A percentile compares a stretch with the other conserved stretches of the same genome.
Conservation (phyloP, 2,113 vertebrate species). For the Carassius auratus region DNA sequence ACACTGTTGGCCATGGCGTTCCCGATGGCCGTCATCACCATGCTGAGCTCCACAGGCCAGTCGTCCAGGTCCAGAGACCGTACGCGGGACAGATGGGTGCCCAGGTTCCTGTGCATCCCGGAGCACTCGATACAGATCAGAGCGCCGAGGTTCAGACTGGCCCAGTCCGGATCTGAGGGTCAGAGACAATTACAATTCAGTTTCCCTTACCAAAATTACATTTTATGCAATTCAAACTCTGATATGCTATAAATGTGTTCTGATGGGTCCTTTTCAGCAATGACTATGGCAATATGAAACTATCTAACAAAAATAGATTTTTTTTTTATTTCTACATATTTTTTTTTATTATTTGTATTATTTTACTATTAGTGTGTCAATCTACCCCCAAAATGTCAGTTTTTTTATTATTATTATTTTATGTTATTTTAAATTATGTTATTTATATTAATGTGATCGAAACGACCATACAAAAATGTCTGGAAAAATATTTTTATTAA, state of each 20-base stretch:
- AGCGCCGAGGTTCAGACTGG: conserved; percentile 92
- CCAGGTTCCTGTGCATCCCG: conserved; percentile 94
- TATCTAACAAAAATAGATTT: background rate
- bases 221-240: background rate
- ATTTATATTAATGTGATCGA: background rate
- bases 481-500: background rate
- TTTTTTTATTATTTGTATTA: too few relatives aligned
- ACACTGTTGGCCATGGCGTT: conserved; percentile 91
- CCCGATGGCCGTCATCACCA: conserved; percentile 94
- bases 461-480: background rate
- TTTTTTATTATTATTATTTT: too few relatives aligned
- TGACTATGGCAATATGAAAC: background rate
- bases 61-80: conserved; percentile 95
- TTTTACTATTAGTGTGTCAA: too few relatives aligned
- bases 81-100: conserved; percentile 94
- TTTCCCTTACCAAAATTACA: background rate
- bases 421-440: too few relatives aligned
- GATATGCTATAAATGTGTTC: background rate
- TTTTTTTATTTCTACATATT: too few relatives aligned
- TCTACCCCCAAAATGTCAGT: too few relatives aligned
- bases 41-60: conserved; percentile 94
- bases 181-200: background rate
- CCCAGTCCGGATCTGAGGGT: conserved; percentile 91
- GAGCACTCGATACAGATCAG: conserved; percentile 98
- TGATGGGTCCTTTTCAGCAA: background rate